Evolutionary conservation across 1,140 invertebrate genomes (phyloP), one percentile per base, ranked within the genome.

Genomic region (Drosophila triauraria): DNA sequence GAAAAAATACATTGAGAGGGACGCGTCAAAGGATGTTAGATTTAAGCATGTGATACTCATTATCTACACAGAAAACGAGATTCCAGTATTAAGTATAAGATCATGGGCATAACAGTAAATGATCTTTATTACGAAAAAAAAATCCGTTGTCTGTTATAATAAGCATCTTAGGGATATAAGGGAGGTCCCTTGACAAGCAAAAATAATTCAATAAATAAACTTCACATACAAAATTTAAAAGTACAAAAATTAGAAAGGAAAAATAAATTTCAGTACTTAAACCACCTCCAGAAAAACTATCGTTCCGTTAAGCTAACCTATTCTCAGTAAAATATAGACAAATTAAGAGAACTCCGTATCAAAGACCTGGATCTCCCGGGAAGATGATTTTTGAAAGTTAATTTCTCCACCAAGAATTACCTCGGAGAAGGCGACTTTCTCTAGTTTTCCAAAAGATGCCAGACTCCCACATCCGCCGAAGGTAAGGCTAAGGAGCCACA

Each of bases 261-360:
- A 20, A 20, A 20, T 20, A 20, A 20, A 20, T 20, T 20, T 20
- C 20, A 20, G 20, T 20, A 20, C 20, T 20, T 20, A 20, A 20
- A 20, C 20, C 20, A 20, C 20, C 20, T 20, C 20, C 20, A 20
- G 20, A 20, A 20, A 20, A 20, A 20, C 20, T 20, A 20, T 20
- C 20, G 20, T 20, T 30, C 8, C 32, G 32, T 8, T 10, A 9
- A 71, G 3, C 68, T 51, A 71, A 40, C 60, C 59, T 0, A 63
- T 5, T 13, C 23, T 17, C 10, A 71, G 23, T 15, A 71, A 15
- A 10, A 47, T 56, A n/a, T 57, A 56, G 0, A 50, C 42, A 48
- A 54, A 71, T n/a, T 30, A 57, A 57, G 63, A 71, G 25, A 56
- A 57, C 20, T 71, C 60, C 60, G 27, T 61, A 15, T 69, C 40